These are phyloP conservation scores for Ennomos fuscantarius DNA, from an alignment of 2,888 invertebrate species.

Conservation along the genomic window DNA sequence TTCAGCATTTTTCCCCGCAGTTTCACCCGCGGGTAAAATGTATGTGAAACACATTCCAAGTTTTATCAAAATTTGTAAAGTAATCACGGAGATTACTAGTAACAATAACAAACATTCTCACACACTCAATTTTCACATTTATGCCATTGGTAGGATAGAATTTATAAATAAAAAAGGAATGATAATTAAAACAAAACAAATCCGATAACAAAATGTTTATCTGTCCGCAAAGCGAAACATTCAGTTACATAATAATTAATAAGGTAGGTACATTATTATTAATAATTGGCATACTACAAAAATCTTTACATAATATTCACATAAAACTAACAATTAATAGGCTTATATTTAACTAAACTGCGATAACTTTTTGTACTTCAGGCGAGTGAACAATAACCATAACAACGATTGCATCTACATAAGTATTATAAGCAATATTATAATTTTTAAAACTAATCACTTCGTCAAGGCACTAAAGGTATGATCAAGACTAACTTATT, in stretches of 20 bases:
- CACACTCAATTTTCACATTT: too few relatives aligned
- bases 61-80: background rate
- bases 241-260: constrained; percentile 43
- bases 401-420: constrained; percentile 20
- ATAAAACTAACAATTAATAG: constrained; percentile 13
- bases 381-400: constrained; percentile 54
- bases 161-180: too few relatives aligned
- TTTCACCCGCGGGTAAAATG: too few relatives aligned
- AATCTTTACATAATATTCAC: constrained; percentile 32
- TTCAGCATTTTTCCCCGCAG: too few relatives aligned
- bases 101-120: too few relatives aligned
- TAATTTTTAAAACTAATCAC: constrained; percentile 8
- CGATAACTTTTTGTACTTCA: constrained; percentile 74
- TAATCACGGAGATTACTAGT: too few relatives aligned
- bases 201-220: constrained; percentile 50
- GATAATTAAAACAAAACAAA: constrained; percentile 13
- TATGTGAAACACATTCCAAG: too few relatives aligned
- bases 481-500: constrained; percentile 39
- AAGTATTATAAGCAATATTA: background rate
- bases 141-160: too few relatives aligned
- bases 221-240: constrained; percentile 53
- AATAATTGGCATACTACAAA: constrained; percentile 51
- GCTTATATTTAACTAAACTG: constrained; percentile 57
- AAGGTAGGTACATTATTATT: constrained; percentile 16
- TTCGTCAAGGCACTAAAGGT: constrained; percentile 51